A percentile compares a stretch with the other conserved stretches of the same genome.
Conservation (phyloP, 2,113 vertebrate species). For the Alligator mississippiensis region DNA sequence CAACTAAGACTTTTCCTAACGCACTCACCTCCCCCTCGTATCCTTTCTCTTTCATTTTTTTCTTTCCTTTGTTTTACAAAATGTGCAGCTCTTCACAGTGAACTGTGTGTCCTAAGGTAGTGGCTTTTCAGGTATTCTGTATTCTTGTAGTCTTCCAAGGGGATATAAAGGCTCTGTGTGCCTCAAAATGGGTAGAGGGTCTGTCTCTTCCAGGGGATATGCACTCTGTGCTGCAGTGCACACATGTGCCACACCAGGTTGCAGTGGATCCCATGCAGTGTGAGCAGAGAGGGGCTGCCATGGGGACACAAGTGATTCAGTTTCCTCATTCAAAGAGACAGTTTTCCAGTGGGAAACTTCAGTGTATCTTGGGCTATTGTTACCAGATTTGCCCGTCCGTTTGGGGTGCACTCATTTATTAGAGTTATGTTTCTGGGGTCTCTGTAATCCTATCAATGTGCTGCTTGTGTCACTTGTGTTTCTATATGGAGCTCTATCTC, state of each 20-base stretch:
- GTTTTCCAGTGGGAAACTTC: not conserved
- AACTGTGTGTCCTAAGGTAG: not conserved
- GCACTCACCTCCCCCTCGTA: not conserved
- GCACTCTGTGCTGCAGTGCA: not conserved
- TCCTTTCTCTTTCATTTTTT: not conserved
- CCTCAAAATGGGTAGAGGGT: not conserved
- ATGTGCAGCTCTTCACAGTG: conserved; percentile 40
- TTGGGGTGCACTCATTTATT: too few relatives aligned
- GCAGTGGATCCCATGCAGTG: not conserved
- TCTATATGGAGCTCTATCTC: too few relatives aligned
- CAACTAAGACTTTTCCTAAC: not conserved
- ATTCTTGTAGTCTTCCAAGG: not conserved
- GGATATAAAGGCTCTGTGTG: not conserved
- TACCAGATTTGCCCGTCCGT: too few relatives aligned
- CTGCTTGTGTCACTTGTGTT: too few relatives aligned
- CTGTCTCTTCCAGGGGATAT: not conserved
- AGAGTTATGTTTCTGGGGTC: too few relatives aligned
- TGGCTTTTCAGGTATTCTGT: not conserved
- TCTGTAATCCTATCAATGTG: too few relatives aligned
- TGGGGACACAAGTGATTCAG: not conserved
- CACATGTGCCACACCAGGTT: not conserved
- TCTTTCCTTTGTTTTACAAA: not conserved
- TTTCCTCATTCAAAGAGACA: not conserved
- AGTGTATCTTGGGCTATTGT: not conserved
- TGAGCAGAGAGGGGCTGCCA: not conserved